Conservation (phyloP, 2,113 vertebrate species). For the Alectura lathami region DNA sequence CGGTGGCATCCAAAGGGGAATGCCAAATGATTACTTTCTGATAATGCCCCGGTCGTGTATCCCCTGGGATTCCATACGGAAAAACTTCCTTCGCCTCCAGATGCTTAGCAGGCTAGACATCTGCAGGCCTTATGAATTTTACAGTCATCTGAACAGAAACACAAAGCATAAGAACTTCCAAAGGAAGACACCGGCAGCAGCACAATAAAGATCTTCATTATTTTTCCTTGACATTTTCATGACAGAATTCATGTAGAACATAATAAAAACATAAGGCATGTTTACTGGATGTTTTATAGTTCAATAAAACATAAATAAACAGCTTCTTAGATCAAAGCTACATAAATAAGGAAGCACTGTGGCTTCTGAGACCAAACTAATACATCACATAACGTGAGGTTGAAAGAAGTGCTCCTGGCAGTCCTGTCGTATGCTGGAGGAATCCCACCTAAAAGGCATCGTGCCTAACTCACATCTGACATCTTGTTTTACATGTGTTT, state of each 20-base stretch:
- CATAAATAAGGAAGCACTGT: conserved; percentile 56
- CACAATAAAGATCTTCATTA: conserved; percentile 16
- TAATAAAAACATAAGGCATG: conserved; percentile 59
- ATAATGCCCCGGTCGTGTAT: background rate
- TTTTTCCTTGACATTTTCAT: background rate
- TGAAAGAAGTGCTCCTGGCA: conserved; percentile 1
- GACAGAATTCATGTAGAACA: conserved; percentile 51
- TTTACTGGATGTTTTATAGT: conserved; percentile 71
- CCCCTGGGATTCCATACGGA: background rate
- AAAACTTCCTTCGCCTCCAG: conserved; percentile 26
- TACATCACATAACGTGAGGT: background rate
- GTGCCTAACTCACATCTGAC: background rate
- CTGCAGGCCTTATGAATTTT: conserved; percentile 46
- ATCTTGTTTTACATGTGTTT: background rate
- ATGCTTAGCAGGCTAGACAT: conserved; percentile 38
- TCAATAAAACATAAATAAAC: conserved; percentile 78
- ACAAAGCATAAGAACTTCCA: background rate
- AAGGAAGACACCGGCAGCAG: conserved; percentile 53
- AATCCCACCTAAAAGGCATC: background rate
- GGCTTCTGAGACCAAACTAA: conserved; percentile 66
- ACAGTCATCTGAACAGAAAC: background rate
- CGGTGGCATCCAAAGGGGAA: background rate
- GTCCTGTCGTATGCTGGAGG: background rate
- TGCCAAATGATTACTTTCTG: background rate
- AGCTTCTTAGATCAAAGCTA: conserved; percentile 77